Evolutionary conservation across 2,113 vertebrate species (phyloP).

Genomic region (Canis aureus): DNA sequence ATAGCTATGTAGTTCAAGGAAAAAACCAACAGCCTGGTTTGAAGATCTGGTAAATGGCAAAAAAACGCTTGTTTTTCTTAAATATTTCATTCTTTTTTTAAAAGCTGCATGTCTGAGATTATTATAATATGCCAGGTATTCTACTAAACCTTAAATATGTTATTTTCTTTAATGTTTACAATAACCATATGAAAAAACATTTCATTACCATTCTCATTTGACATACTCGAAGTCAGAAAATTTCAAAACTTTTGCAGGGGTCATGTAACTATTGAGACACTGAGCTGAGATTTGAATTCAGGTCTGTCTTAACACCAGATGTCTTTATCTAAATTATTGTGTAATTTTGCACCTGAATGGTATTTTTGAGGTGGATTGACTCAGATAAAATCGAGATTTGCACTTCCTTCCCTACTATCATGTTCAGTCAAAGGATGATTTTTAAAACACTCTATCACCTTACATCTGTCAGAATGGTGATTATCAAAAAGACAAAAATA

Average conservation of each 20-base stretch:
- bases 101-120: neutral
- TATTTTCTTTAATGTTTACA: slow-evolving; percentile 10
- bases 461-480: neutral
- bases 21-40: neutral
- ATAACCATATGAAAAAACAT: neutral
- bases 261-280: neutral
- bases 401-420: neutral
- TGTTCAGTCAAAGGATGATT: neutral
- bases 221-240: slow-evolving; percentile 18
- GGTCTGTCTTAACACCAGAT: neutral
- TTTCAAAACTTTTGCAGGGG: neutral
- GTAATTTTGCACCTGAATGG: neutral
- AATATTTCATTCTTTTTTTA: neutral
- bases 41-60: neutral
- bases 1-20: neutral
- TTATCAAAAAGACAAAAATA: neutral
- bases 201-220: neutral
- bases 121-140: neutral
- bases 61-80: slow-evolving; percentile 9
- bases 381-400: neutral
- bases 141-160: neutral
- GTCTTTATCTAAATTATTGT: slow-evolving; percentile 24
- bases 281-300: neutral
- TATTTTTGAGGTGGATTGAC: neutral
- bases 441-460: neutral